Percentiles rank a stretch among this genome's conserved stretches.
These are phyloP conservation scores for Agapetus fuscipes DNA, from an alignment of 2,888 invertebrate genomes.

Conservation along the genomic window DNA sequence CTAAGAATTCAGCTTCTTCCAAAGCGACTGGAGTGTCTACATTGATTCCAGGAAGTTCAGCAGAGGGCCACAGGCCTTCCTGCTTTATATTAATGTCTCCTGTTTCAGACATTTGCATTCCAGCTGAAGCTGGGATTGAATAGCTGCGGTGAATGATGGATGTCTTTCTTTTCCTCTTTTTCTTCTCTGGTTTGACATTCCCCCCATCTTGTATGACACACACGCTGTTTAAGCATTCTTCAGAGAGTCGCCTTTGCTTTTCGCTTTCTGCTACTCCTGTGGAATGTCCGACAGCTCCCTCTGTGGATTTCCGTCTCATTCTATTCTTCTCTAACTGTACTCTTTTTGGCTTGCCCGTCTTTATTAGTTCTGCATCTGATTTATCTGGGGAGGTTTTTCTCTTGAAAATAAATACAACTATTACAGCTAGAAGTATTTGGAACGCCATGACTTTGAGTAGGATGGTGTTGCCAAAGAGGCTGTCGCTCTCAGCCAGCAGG, in stretches of 20 bases:
- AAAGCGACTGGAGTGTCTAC: constrained; percentile 45
- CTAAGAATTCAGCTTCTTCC: constrained; percentile 47
- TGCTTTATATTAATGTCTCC: constrained; percentile 25
- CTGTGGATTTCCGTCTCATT: constrained; percentile 54
- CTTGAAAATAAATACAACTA: constrained; percentile 43
- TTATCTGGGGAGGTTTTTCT: constrained; percentile 30
- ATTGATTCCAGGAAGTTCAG: constrained; percentile 33
- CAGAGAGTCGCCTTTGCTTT: constrained; percentile 58
- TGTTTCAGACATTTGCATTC: constrained; percentile 2
- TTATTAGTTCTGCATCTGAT: constrained; percentile 33
- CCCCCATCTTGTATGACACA: constrained; percentile 27
- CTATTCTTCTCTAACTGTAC: constrained; percentile 40
- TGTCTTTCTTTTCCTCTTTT: constrained; percentile 41
- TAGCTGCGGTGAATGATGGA: constrained; percentile 21
- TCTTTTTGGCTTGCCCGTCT: constrained; percentile 5
- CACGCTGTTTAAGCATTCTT: constrained; percentile 55
- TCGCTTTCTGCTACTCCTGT: not conserved
- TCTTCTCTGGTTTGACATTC: constrained; percentile 29
- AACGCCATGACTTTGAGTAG: constrained; percentile 45
- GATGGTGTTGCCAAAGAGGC: constrained; percentile 51
- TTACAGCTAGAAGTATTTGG: constrained; percentile 40
- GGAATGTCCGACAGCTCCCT: constrained; percentile 1
- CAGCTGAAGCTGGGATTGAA: constrained; percentile 14
- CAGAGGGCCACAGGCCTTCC: constrained; percentile 29
- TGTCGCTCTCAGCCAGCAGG: constrained; percentile 52